Evolutionary conservation across 2,888 invertebrate species (phyloP), one percentile per base, ranked within the genome.

Genomic region (Leptarthrus brevirostris): DNA sequence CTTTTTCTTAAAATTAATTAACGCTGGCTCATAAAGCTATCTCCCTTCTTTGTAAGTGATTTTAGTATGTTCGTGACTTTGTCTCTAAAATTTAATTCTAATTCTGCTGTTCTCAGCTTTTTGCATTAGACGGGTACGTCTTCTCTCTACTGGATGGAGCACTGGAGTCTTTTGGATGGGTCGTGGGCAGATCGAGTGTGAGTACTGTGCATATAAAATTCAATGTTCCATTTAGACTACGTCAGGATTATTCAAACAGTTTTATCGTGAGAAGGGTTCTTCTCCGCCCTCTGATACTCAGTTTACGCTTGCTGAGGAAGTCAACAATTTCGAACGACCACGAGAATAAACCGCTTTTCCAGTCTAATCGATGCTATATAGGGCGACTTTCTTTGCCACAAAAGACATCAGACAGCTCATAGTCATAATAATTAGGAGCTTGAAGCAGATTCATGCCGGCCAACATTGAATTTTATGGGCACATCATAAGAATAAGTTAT

Each of bases 21-120:
- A 56, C 26, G 56, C 5, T 10, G n/a, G 56, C 56, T 56, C 56
- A 56, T 56, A 56, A 30, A 56, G 56, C 56, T 30, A 56, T 56
- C 26, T 26, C 30, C 56, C 56, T 16, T 30, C 34, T n/a, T 56
- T 24, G 30, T n/a, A 56, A 56, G 56, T 56, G 56, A 56, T 47
- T 66, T 66, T 47, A 66, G 40, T 47, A 66, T 66, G 66, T 47
- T 66, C 66, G 66, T 47, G 66, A 47, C 66, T 66, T 66, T 47
- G 14, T 66, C 47, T 24, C 47, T 24, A 30, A 66, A 66, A 47
- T 47, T 26, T 66, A 66, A 66, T 47, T 40, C 26, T 56, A 16
- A n/a, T 56, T 56, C 56, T 47, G 66, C 66, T 66, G 47, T 66
- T 66, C 47, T 66, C 66, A 66, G 66, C 66, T 47, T 18, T 40